Percentiles rank a stretch among this genome's conserved stretches.
Conservation (phyloP, 2,888 invertebrate species). For the Pseudanteris insignis region DNA sequence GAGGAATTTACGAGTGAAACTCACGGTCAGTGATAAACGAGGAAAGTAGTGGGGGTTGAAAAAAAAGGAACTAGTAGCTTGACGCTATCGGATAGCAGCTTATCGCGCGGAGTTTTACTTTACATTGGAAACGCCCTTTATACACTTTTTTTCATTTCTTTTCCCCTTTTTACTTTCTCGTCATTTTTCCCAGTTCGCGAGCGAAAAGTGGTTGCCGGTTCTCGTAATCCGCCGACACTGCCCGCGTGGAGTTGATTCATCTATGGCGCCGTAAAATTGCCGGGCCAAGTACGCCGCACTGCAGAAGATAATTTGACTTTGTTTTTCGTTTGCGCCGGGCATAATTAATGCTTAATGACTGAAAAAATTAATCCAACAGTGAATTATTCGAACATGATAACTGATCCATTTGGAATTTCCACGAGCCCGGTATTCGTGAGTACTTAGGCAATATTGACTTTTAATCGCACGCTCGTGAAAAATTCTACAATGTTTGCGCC, state of each 20-base stretch:
- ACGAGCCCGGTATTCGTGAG: too few relatives aligned
- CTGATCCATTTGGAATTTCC: too few relatives aligned
- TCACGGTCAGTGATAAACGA: conserved; percentile 42
- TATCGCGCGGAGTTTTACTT: conserved; percentile 44
- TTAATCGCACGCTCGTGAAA: too few relatives aligned
- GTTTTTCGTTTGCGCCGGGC: conserved; percentile 23
- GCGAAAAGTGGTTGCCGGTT: conserved; percentile 25
- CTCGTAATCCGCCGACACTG: conserved; percentile 31
- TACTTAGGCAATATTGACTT: too few relatives aligned
- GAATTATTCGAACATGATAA: too few relatives aligned
- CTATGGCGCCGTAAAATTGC: conserved; percentile 34
- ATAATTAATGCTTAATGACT: conserved; percentile 8
- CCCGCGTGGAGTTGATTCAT: conserved; percentile 7
- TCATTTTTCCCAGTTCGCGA: too few relatives aligned
- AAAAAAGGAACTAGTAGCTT: conserved; percentile 31
- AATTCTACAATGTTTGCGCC: too few relatives aligned
- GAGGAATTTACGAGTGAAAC: conserved; percentile 39
- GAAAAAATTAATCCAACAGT: background rate
- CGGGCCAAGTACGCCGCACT: conserved; percentile 23
- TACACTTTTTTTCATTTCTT: conserved; percentile 19
- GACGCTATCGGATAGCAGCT: conserved; percentile 45
- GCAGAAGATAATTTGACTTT: conserved; percentile 42
- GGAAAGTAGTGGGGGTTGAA: conserved; percentile 22
- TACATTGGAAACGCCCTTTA: conserved; percentile 31
- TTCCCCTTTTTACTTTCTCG: too few relatives aligned